Evolutionary conservation across 2,888 invertebrate genomes (phyloP).

Genomic region (Nemoura dubitans): DNA sequence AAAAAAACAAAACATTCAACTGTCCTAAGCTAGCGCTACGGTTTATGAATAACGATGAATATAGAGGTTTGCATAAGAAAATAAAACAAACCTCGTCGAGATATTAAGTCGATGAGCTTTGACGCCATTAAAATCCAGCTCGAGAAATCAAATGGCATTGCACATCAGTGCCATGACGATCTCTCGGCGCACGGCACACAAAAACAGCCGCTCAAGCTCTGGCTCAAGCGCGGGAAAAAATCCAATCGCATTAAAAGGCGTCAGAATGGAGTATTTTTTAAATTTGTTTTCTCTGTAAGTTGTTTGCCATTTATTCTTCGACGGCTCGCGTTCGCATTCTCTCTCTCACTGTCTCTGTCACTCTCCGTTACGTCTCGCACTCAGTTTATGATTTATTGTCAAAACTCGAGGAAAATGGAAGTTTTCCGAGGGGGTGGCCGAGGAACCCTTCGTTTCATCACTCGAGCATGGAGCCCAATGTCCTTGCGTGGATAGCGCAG

Average conservation of each 20-base stretch:
- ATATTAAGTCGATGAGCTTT: too few species aligned
- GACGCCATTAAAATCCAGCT: not conserved
- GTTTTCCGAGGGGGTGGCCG: not conserved
- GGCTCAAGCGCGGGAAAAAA: not conserved
- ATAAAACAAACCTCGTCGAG: not conserved
- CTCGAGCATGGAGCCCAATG: not conserved
- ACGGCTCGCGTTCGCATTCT: not conserved
- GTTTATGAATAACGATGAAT: not conserved
- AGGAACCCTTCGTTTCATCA: not conserved
- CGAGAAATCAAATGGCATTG: not conserved
- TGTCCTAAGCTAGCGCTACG: too few species aligned
- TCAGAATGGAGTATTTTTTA: not conserved
- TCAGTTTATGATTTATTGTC: not conserved
- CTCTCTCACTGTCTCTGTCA: not conserved
- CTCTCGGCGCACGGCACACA: not conserved
- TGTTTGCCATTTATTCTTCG: not conserved
- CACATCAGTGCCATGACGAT: not conserved
- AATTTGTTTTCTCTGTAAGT: not conserved
- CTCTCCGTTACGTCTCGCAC: not conserved
- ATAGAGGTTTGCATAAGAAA: not conserved
- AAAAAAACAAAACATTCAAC: too few species aligned
- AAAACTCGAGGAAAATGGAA: not conserved
- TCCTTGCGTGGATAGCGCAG: too few species aligned
- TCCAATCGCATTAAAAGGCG: not conserved
- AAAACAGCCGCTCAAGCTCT: not conserved